These are phyloP conservation scores for Phylloscopus trochilus DNA, from an alignment of 2,113 vertebrate species.

Conservation along the genomic window DNA sequence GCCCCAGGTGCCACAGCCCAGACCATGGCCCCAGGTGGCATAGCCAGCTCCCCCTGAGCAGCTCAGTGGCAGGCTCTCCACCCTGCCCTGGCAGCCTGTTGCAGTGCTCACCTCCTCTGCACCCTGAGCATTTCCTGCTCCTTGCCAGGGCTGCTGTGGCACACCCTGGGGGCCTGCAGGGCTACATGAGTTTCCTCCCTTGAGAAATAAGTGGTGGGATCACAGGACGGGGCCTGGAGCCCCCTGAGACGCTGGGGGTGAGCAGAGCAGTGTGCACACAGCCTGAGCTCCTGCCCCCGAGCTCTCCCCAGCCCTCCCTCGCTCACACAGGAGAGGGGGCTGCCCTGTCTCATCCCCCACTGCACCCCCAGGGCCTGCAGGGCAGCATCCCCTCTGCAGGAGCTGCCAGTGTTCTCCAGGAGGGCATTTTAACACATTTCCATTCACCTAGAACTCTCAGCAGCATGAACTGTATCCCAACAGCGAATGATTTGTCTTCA, in stretches of 20 bases:
- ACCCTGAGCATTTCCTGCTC: neutral
- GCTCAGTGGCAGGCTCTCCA: no score
- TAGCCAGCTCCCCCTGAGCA: neutral
- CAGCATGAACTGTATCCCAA: conserved; percentile 94
- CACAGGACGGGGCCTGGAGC: neutral
- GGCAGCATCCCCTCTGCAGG: neutral
- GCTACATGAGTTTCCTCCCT: neutral
- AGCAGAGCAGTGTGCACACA: neutral
- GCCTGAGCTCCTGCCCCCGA: no score
- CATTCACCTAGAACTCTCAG: conserved; percentile 87
- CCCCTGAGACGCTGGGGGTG: rapidly evolving
- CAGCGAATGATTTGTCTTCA: conserved; percentile 88
- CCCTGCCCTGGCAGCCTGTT: neutral
- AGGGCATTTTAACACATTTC: rapidly evolving
- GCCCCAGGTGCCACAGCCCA: no score
- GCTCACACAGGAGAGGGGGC: neutral
- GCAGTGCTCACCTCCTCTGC: neutral
- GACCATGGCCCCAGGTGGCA: rapidly evolving
- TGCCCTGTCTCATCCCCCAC: neutral
- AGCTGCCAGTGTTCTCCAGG: neutral
- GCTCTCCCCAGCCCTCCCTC: neutral
- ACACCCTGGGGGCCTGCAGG: rapidly evolving
- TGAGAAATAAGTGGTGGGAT: neutral
- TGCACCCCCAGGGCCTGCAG: neutral
- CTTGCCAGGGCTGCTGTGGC: rapidly evolving